Evolutionary conservation across 1,140 invertebrate genomes (phyloP).

Genomic region (Apis florea): DNA sequence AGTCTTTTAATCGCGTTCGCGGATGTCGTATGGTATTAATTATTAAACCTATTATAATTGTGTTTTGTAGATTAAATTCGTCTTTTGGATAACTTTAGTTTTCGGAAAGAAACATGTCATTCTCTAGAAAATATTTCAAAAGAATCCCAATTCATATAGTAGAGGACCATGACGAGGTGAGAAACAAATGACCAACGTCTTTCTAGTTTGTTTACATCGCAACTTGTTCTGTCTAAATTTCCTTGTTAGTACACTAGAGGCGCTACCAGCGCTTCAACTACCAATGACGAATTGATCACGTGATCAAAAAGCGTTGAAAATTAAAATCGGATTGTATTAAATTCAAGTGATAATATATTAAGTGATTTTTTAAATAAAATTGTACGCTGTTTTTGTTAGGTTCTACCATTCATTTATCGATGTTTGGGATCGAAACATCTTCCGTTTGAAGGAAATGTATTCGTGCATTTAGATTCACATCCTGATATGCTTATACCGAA

Average conservation of each 20-base stretch:
- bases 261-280: not conserved
- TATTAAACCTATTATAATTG: slow-evolving; percentile 41
- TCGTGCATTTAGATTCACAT: slow-evolving; percentile 95
- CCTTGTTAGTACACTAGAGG: slow-evolving; percentile 6
- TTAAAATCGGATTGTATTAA: not conserved
- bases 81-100: not conserved
- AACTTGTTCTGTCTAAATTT: slow-evolving; percentile 25
- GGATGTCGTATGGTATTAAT: slow-evolving; percentile 44
- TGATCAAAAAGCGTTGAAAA: slow-evolving; percentile 19
- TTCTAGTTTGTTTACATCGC: slow-evolving; percentile 48
- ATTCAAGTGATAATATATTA: not conserved
- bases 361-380: not conserved
- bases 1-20: slow-evolving; percentile 48
- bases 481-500: slow-evolving; percentile 93
- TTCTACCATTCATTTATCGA: slow-evolving; percentile 88
- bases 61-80: not conserved
- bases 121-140: slow-evolving; percentile 77
- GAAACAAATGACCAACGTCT: slow-evolving; percentile 28
- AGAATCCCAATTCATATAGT: slow-evolving; percentile 87
- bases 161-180: slow-evolving; percentile 89
- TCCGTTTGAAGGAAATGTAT: slow-evolving; percentile 86
- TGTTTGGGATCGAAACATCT: slow-evolving; percentile 91
- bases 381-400: slow-evolving; percentile 57
- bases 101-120: slow-evolving; percentile 43
- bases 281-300: slow-evolving; percentile 20